Percentiles rank a stretch among this genome's conserved stretches.
These are phyloP conservation scores for Dissostichus mawsoni DNA, from an alignment of 2,113 vertebrate species.

Conservation along the genomic window DNA sequence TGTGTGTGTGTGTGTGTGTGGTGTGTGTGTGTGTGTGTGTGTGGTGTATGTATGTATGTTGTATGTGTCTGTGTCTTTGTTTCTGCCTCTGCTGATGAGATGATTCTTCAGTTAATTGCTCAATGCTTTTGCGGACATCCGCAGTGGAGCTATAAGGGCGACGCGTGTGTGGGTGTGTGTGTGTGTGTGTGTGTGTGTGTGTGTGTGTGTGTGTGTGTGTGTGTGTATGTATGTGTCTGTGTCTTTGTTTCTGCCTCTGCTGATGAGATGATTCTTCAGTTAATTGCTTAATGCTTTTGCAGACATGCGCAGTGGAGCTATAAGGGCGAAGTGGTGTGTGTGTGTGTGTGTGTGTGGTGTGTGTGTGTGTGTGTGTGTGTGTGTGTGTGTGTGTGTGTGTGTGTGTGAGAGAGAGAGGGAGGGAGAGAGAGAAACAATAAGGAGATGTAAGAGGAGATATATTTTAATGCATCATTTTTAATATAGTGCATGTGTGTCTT, in stretches of 20 bases:
- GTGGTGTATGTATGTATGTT: too few species aligned
- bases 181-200: too few species aligned
- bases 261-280: slow-evolving; percentile 29
- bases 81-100: slow-evolving; percentile 4
- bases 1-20: too few species aligned
- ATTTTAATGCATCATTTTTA: too few species aligned
- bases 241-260: neutral
- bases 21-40: too few species aligned
- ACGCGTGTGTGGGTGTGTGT: neutral
- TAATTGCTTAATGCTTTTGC: slow-evolving; percentile 41
- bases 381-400: neutral
- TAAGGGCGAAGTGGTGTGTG: neutral
- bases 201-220: too few species aligned
- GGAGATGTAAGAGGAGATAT: too few species aligned
- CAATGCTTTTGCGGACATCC: slow-evolving; percentile 29
- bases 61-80: neutral
- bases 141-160: slow-evolving; percentile 8
- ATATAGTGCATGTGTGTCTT: too few species aligned
- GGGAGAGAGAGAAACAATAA: too few species aligned
- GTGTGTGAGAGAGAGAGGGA: neutral
- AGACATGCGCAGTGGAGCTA: slow-evolving; percentile 40
- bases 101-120: slow-evolving; percentile 48
- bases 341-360: neutral
- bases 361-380: neutral
- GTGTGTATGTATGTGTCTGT: neutral